A percentile compares a stretch with the other conserved stretches of the same genome.
These are phyloP conservation scores for Gasteruption jaculator DNA, from an alignment of 2,888 invertebrate species.

Conservation along the genomic window DNA sequence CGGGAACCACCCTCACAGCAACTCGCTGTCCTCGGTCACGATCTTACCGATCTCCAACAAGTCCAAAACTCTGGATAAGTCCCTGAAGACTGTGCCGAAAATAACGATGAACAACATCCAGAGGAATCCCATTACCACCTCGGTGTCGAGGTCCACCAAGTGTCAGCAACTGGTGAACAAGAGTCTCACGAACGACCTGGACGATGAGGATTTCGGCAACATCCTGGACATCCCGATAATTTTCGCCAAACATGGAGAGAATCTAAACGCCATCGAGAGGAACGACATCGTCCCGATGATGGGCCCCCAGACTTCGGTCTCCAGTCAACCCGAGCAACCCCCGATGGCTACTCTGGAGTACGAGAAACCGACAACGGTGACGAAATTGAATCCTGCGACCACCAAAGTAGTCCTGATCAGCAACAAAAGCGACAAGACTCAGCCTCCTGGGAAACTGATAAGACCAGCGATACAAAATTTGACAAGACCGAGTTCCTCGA, in stretches of 20 bases:
- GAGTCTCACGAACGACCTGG: slow-evolving; percentile 27
- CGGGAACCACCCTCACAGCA: slow-evolving; percentile 26
- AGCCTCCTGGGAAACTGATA: slow-evolving; percentile 22
- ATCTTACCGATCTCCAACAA: slow-evolving; percentile 33
- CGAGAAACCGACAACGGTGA: slow-evolving; percentile 13
- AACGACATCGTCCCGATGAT: slow-evolving; percentile 21
- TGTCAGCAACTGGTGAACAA: slow-evolving; percentile 25
- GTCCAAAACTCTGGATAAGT: slow-evolving; percentile 28
- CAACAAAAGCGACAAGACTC: slow-evolving; percentile 40
- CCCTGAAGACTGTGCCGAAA: slow-evolving; percentile 35
- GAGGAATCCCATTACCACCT: slow-evolving; percentile 10
- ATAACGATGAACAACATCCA: slow-evolving; percentile 36
- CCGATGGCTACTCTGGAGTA: background rate
- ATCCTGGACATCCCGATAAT: slow-evolving; percentile 65
- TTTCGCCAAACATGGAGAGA: slow-evolving; percentile 61
- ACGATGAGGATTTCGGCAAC: slow-evolving; percentile 52
- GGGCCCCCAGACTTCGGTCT: slow-evolving; percentile 25
- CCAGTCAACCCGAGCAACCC: slow-evolving; percentile 23
- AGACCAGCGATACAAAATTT: slow-evolving; percentile 26
- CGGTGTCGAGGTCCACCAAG: slow-evolving; percentile 8
- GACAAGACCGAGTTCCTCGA: slow-evolving; percentile 16
- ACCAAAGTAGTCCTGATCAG: slow-evolving; percentile 45
- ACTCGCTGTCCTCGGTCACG: slow-evolving; percentile 29
- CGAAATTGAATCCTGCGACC: slow-evolving; percentile 29
- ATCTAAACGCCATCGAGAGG: slow-evolving; percentile 37